Evolutionary conservation across 2,113 vertebrate species (phyloP).

Genomic region (Nansenia antarctica): DNA sequence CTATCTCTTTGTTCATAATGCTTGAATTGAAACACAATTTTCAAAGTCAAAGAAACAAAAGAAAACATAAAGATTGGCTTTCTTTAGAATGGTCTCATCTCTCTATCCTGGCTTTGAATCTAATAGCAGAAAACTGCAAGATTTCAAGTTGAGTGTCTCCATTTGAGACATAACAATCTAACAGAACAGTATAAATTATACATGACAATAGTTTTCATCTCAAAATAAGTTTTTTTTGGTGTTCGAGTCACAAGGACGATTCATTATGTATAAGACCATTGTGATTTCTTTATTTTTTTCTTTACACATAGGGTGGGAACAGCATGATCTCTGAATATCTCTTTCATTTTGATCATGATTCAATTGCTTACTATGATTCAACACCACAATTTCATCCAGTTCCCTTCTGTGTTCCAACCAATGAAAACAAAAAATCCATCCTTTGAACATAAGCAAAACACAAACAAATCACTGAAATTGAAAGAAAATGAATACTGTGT

Average conservation of each 20-base stretch:
- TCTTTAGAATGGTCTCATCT: not conserved
- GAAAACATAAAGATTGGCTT: not conserved
- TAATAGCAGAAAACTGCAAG: not conserved
- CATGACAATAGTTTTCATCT: not conserved
- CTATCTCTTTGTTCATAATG: not conserved
- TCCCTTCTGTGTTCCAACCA: constrained; percentile 56
- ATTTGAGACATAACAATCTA: not conserved
- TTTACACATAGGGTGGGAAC: constrained; percentile 72
- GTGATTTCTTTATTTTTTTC: constrained; percentile 71
- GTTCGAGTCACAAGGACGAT: constrained; percentile 12
- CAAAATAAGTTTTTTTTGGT: not conserved
- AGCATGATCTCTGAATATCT: constrained; percentile 63
- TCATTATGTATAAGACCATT: constrained; percentile 60
- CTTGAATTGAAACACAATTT: too few relatives aligned
- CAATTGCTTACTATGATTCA: constrained; percentile 46
- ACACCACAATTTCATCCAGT: constrained; percentile 62
- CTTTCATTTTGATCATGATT: constrained; percentile 65
- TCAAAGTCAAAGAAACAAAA: not conserved
- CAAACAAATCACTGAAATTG: not conserved
- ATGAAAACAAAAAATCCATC: constrained; percentile 50
- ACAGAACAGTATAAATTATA: not conserved
- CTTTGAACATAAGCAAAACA: constrained; percentile 37
- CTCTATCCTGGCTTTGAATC: not conserved
- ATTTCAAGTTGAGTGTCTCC: too few relatives aligned
- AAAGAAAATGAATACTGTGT: not conserved